These are phyloP conservation scores for Matsumurasca onukii DNA, from an alignment of 1,140 invertebrate genomes.

Conservation along the genomic window DNA sequence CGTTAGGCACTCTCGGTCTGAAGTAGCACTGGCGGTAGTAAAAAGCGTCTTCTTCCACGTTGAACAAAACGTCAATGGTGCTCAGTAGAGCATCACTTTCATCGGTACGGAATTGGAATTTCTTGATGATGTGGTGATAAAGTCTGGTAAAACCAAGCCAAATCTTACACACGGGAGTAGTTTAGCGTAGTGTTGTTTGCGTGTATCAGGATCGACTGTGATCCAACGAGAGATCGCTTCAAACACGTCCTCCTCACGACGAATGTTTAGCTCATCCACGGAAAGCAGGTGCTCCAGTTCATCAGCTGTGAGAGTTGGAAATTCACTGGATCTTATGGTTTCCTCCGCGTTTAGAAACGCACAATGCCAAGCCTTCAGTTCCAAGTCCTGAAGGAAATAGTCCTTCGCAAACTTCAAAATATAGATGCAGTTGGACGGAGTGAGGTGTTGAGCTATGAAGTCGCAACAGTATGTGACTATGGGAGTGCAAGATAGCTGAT, in stretches of 20 bases:
- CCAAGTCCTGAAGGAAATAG: slow-evolving; percentile 63
- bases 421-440: slow-evolving; percentile 61
- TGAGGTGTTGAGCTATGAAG: slow-evolving; percentile 53
- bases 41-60: background rate
- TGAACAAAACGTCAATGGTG: slow-evolving; percentile 19
- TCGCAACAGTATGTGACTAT: slow-evolving; percentile 66
- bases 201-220: slow-evolving; percentile 52
- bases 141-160: slow-evolving; percentile 63
- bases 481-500: slow-evolving; percentile 62
- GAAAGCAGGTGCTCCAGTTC: slow-evolving; percentile 57
- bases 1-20: slow-evolving; percentile 62
- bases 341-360: slow-evolving; percentile 40
- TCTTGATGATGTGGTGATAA: slow-evolving; percentile 59
- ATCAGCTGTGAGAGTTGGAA: slow-evolving; percentile 53
- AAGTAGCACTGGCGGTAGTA: slow-evolving; percentile 3
- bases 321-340: slow-evolving; percentile 55
- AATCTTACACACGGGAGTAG: slow-evolving; percentile 65
- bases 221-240: slow-evolving; percentile 66
- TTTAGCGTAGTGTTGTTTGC: slow-evolving; percentile 55
- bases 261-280: slow-evolving; percentile 70
- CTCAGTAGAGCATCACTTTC: slow-evolving; percentile 10
- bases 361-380: slow-evolving; percentile 38
- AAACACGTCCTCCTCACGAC: slow-evolving; percentile 67
- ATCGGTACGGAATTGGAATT: slow-evolving; percentile 52
- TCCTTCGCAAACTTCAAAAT: slow-evolving; percentile 69